Evolutionary conservation across 2,113 vertebrate genomes (phyloP).

Genomic region (Eulemur rufifrons): DNA sequence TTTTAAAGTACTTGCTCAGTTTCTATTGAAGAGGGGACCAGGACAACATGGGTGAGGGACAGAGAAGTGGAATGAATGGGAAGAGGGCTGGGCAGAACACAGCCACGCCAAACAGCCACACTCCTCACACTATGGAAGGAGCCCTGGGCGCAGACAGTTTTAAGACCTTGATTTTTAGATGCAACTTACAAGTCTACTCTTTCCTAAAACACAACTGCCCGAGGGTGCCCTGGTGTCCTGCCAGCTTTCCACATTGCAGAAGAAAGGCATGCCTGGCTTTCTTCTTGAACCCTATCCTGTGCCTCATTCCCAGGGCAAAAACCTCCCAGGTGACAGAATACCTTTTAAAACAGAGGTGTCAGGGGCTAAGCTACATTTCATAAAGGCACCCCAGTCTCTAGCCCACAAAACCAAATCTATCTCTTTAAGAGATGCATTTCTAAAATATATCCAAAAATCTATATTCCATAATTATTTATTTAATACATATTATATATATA

Average conservation of each 20-base stretch:
- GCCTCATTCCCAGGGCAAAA: not conserved
- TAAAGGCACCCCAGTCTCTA: not conserved
- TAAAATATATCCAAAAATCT: not conserved
- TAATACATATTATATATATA: not conserved
- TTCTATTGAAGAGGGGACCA: not conserved
- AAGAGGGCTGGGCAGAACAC: not conserved
- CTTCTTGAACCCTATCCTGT: not conserved
- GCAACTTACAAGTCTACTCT: too few species aligned
- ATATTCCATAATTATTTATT: not conserved
- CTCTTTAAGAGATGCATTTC: not conserved
- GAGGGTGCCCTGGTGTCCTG: fast-evolving
- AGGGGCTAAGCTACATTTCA: not conserved
- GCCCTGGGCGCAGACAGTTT: too few species aligned
- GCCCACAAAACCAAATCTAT: not conserved
- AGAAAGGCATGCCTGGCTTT: not conserved
- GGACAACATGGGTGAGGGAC: not conserved
- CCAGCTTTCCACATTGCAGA: not conserved
- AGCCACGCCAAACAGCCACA: fast-evolving
- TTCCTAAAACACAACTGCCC: not conserved
- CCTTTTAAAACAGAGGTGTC: not conserved
- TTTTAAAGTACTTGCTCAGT: not conserved
- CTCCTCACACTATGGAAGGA: not conserved
- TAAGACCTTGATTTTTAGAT: too few species aligned
- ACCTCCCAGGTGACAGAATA: not conserved
- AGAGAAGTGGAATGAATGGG: not conserved